Evolutionary conservation across 2,888 invertebrate genomes (phyloP).

Genomic region (Andrena praecox): DNA sequence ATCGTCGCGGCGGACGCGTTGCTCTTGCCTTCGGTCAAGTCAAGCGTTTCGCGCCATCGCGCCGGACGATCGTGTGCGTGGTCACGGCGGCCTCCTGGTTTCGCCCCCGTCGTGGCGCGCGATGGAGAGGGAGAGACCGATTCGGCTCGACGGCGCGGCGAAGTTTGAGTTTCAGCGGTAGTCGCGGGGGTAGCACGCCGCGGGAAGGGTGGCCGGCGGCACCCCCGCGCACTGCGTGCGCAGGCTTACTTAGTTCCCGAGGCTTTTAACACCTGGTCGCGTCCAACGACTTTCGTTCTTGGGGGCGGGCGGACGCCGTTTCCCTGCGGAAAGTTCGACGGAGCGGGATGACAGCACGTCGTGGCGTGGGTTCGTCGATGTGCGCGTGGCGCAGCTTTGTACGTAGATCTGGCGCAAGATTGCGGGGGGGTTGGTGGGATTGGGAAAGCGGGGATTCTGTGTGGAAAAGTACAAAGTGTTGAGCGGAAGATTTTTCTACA

Average conservation of each 20-base stretch:
- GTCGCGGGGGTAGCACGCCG: slow-evolving; percentile 47
- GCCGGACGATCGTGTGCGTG: slow-evolving; percentile 6
- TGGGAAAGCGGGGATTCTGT: too few relatives aligned
- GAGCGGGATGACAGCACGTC: not conserved
- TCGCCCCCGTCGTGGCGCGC: slow-evolving; percentile 11
- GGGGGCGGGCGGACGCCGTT: not conserved
- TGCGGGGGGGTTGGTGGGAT: too few relatives aligned
- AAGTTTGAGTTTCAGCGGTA: slow-evolving; percentile 74
- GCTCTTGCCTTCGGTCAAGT: slow-evolving; percentile 34
- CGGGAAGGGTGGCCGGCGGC: slow-evolving; percentile 47
- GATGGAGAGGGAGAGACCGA: slow-evolving; percentile 66
- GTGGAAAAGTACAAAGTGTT: too few relatives aligned
- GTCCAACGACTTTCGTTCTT: too few relatives aligned
- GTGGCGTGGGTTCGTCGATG: not conserved
- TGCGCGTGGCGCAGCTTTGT: not conserved
- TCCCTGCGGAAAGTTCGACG: not conserved
- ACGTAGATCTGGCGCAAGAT: not conserved
- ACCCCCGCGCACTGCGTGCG: slow-evolving; percentile 64
- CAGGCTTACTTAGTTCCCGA: slow-evolving; percentile 26
- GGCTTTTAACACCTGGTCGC: slow-evolving; percentile 31
- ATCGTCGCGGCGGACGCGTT: slow-evolving; percentile 36
- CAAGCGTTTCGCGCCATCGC: slow-evolving; percentile 66
- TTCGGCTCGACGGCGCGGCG: slow-evolving; percentile 70
- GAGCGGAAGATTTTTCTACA: too few relatives aligned
- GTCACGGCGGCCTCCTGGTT: slow-evolving; percentile 30